Evolutionary conservation across 2,113 vertebrate genomes (phyloP), one percentile per base, ranked within the genome.

Genomic region (Gallinago undulata): DNA sequence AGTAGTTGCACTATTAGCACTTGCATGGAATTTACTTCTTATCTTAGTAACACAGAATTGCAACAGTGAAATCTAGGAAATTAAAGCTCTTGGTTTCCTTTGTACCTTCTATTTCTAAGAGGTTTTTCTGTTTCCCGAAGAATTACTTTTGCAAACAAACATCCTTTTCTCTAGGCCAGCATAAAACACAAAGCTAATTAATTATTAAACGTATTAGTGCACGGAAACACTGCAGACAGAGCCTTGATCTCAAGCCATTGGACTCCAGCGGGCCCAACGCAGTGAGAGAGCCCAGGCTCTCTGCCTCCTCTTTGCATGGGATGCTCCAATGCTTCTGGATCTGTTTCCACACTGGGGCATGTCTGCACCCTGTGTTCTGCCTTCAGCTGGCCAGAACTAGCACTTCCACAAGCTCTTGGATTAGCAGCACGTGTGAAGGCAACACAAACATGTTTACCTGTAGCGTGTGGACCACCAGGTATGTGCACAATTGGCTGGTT

Each of bases 341-440:
- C 75, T 60, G 10, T 31, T 67, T 30, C 51, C 48, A 47, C 48
- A 33, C 1, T 4, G 16, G 25, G 60, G 11, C n/a, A 35, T 1
- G 0, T 57, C 64, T 74, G 66, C 45, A 59, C 8, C 19, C 56
- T 70, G 19, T 1, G 1, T 9, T 37, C 63, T 72, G 47, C 31
- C 57, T 76, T 80, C 33, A 39, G 11, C 25, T 19, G 41, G 13
- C 10, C 72, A 76, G 31, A 80, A 25, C 12, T 37, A 70, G 56
- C 27, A 14, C 27, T 16, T 66, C 3, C 31, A 33, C 0, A 1
- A 80, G 43, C 2, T 0, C 39, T 27, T 39, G 33, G 11, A 19
- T 72, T 41, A 87, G 53, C 79, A 77, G 35, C 45, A 39, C 5
- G 2, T 11, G n/a, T 10, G 43, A 77, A 39, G n/a, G 30, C 48